Evolutionary conservation across 2,888 invertebrate species (phyloP).

Genomic region (Hypselothyrea guttata): DNA sequence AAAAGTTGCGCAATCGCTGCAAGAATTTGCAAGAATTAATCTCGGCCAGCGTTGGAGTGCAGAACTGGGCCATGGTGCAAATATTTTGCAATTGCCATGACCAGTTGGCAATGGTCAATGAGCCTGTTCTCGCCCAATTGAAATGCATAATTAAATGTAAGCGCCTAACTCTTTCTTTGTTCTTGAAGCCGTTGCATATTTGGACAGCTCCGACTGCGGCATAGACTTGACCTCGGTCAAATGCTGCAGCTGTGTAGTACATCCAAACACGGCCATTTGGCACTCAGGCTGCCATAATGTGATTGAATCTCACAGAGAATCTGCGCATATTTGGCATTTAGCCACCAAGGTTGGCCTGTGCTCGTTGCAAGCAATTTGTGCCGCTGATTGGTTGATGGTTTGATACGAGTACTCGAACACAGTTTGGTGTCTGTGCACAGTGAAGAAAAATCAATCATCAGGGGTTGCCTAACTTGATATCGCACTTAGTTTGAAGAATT

Average conservation of each 20-base stretch:
- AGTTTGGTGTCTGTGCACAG: too few relatives aligned
- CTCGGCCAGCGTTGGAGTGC: conserved; percentile 38
- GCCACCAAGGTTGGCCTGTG: conserved; percentile 37
- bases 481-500: too few relatives aligned
- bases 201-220: background rate
- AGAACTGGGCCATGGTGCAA: conserved; percentile 55
- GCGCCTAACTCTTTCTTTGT: conserved; percentile 58
- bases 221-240: conserved; percentile 43
- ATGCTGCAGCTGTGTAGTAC: conserved; percentile 28
- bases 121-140: conserved; percentile 43
- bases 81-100: conserved; percentile 49
- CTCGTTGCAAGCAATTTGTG: background rate
- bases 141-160: conserved; percentile 5
- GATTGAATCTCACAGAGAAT: conserved; percentile 18
- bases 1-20: conserved; percentile 55
- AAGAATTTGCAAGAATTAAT: conserved; percentile 58
- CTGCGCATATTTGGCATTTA: conserved; percentile 32
- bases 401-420: too few relatives aligned
- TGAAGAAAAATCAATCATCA: too few relatives aligned
- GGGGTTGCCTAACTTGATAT: too few relatives aligned
- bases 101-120: conserved; percentile 37
- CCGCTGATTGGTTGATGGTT: background rate
- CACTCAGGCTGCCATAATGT: conserved; percentile 36
- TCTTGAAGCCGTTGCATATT: conserved; percentile 48
- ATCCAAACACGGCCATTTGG: conserved; percentile 30